A percentile compares a stretch with the other conserved stretches of the same genome.
phyloP scores from a whole-genome alignment of 2,888 invertebrate genomes.

The Andrena dorsata region DNA sequence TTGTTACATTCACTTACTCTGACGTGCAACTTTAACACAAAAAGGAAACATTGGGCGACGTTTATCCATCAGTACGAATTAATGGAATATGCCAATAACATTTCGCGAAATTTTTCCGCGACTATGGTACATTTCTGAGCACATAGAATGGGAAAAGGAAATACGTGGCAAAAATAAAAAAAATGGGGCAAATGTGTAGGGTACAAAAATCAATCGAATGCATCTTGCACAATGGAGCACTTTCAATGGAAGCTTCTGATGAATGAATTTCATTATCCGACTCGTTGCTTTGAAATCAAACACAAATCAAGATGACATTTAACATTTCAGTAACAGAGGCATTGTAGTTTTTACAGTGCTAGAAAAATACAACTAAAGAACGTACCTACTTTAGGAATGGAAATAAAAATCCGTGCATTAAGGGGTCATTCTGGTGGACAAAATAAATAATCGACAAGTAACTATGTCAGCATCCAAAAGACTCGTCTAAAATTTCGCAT shows the following conservation, averaged over 20 bases:
- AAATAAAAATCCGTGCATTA: background rate
- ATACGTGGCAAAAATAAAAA: background rate
- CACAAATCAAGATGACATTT: background rate
- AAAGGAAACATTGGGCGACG: too few species aligned
- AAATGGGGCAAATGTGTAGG: background rate
- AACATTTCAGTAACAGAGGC: background rate
- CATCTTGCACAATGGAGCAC: slow-evolving; percentile 12
- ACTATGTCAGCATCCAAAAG: too few species aligned
- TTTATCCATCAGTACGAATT: too few species aligned
- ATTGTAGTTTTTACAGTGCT: background rate
- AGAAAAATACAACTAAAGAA: too few species aligned
- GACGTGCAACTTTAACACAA: too few species aligned
- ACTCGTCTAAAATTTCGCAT: too few species aligned
- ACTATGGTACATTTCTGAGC: background rate
- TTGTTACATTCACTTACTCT: too few species aligned
- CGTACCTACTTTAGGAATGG: too few species aligned
- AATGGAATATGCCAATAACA: too few species aligned
- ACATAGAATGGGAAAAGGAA: background rate
- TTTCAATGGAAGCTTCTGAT: background rate
- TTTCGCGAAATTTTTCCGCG: background rate
- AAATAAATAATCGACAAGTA: too few species aligned
- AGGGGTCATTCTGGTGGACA: too few species aligned
- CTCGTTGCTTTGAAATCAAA: background rate
- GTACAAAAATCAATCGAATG: background rate
- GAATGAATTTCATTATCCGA: slow-evolving; percentile 11